phyloP scores from a whole-genome alignment of 2,888 invertebrate genomes.

The Trisateles emortualis region DNA sequence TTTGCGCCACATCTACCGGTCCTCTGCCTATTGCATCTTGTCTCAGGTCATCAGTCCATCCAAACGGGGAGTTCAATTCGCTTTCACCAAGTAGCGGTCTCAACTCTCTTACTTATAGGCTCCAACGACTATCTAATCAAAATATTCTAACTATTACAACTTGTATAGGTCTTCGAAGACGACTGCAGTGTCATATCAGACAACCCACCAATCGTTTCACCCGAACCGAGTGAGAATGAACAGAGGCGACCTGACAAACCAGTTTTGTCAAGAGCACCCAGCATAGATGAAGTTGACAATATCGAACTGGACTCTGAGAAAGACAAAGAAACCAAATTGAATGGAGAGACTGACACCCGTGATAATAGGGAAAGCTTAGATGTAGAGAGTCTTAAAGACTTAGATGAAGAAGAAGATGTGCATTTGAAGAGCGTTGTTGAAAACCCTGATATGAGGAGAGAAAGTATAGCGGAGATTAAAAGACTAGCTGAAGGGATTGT shows the following conservation, averaged over 20 bases:
- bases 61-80: too few species aligned
- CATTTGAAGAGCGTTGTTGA: conserved; percentile 78
- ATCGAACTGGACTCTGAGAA: conserved; percentile 77
- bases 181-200: conserved; percentile 86
- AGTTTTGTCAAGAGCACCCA: conserved; percentile 76
- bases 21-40: too few species aligned
- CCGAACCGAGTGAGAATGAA: conserved; percentile 81
- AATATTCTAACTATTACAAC: too few species aligned
- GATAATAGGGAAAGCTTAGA: conserved; percentile 72
- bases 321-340: conserved; percentile 73
- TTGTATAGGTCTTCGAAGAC: conserved; percentile 84
- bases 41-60: too few species aligned
- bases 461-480: conserved; percentile 83
- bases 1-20: too few species aligned
- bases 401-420: conserved; percentile 75
- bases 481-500: conserved; percentile 81
- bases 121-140: too few species aligned
- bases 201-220: conserved; percentile 82
- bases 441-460: conserved; percentile 80
- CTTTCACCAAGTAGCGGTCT: too few species aligned
- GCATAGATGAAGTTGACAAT: conserved; percentile 82
- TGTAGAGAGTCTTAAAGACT: conserved; percentile 84
- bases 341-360: conserved; percentile 86
- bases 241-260: conserved; percentile 75
- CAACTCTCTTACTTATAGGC: too few species aligned